These are phyloP conservation scores for Phrynocephalus guinanensis DNA, from an alignment of 2,797 vertebrate species.

Conservation along the genomic window DNA sequence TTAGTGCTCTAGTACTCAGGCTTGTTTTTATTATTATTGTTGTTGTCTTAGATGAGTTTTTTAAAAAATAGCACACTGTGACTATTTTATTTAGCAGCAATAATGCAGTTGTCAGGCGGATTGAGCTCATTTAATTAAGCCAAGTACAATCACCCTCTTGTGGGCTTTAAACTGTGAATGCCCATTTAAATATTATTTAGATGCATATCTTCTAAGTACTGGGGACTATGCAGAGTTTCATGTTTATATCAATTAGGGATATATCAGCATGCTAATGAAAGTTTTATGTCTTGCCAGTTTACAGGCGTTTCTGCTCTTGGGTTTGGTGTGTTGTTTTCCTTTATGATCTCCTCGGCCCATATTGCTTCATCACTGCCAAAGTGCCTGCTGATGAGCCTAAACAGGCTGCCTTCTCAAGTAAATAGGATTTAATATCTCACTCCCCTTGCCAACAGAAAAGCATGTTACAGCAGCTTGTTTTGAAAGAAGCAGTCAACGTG, in stretches of 20 bases:
- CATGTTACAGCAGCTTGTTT: conserved; percentile 21
- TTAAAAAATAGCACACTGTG: conserved; percentile 48
- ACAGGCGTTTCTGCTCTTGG: conserved; percentile 38
- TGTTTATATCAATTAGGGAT: conserved; percentile 64
- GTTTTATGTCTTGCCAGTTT: conserved; percentile 41
- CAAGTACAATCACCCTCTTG: conserved; percentile 67
- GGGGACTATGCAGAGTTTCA: conserved; percentile 46
- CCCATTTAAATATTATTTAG: conserved; percentile 72
- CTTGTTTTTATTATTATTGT: conserved; percentile 34
- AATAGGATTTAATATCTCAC: conserved; percentile 41
- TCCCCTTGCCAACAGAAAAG: conserved; percentile 24
- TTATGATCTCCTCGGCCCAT: conserved; percentile 19
- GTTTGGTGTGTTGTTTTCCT: conserved; percentile 48
- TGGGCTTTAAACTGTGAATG: conserved; percentile 67
- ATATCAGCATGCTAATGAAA: conserved; percentile 55
- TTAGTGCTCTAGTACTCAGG: background rate
- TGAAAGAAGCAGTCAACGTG: background rate
- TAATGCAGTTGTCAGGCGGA: conserved; percentile 57
- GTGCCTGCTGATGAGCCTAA: conserved; percentile 35
- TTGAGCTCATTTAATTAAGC: conserved; percentile 74
- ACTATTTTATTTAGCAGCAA: conserved; percentile 67
- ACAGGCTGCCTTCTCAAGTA: conserved; percentile 39
- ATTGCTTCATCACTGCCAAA: conserved; percentile 42
- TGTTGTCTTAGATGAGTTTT: conserved; percentile 48
- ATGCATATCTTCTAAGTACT: conserved; percentile 66